Conservation (phyloP, 2,113 vertebrate species). For the Proteles cristata region DNA sequence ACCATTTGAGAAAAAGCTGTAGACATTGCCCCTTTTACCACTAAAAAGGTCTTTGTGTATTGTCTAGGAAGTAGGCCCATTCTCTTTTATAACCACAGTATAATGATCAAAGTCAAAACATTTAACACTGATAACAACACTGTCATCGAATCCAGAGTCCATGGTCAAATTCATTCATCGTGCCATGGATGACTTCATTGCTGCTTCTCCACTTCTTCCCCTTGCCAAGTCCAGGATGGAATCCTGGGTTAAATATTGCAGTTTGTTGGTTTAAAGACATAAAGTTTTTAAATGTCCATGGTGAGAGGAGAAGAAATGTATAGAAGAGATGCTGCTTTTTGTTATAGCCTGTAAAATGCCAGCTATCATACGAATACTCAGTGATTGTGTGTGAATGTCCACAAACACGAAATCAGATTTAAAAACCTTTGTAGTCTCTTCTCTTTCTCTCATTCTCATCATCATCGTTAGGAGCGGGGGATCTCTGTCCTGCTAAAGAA, state of each 20-base stretch:
- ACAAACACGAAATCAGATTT: background rate
- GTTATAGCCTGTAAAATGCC: background rate
- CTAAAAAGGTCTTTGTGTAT: background rate
- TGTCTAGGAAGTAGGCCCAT: background rate
- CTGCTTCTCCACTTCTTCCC: background rate
- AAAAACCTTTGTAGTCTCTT: background rate
- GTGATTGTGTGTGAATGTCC: background rate
- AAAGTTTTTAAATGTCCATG: background rate
- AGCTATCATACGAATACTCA: background rate
- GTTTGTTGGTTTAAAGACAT: background rate
- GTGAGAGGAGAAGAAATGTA: background rate
- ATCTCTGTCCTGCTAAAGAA: background rate
- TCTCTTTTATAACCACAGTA: background rate
- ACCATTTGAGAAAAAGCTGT: background rate
- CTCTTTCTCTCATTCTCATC: background rate
- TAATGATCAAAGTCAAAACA: background rate
- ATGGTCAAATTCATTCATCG: background rate
- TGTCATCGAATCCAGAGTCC: background rate
- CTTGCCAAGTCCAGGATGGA: background rate
- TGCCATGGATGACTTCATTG: background rate
- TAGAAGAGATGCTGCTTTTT: background rate
- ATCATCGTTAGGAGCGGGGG: background rate
- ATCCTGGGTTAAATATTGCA: background rate
- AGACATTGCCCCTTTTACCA: background rate
- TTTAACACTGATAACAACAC: background rate